Evolutionary conservation across 2,113 vertebrate species (phyloP), one percentile per base, ranked within the genome.

Genomic region (Osmerus eperlanus): DNA sequence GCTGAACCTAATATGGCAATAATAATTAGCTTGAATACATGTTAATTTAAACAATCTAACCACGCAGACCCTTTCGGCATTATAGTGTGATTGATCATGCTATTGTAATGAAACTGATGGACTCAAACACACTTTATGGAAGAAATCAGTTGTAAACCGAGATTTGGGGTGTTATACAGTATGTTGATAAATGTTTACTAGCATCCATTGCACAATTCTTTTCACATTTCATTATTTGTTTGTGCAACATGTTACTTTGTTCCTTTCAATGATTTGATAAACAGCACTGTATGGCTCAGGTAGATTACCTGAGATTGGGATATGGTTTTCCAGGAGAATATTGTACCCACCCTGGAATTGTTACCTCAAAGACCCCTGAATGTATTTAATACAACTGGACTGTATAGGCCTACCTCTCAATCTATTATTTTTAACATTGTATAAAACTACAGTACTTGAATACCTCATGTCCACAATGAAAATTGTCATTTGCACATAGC

Each of bases 401-500:
- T 23, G 69, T 63, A 28, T 82, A 81, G 77, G 82, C 80, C 84
- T 91, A 90, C 89, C 88, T 90, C 87, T 68, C 74, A 82, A 78
- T 67, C 73, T 66, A 67, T 68, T 74, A 75, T 47, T 74, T 84
- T 74, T 75, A 29, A 82, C 79, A 70, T 9, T 70, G 74, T 71
- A 79, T 64, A 73, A 68, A 55, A 36, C 63, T 68, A 62, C 4
- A 62, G 65, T 89, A 87, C 87, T 91, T 88, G 78, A 88, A 89
- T 82, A 71, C 41, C 68, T 74, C 75, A 81, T 71, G 16, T 47
- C 25, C 13, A 64, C 59, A 78, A 71, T 60, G 47, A 75, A 70
- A 79, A 79, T 54, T 78, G 66, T 84, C 73, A 71, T 91, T 92
- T 91, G 87, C 86, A 92, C 89, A 83, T 68, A 15, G 29, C 71